These are phyloP conservation scores for Musca domestica DNA, from an alignment of 1,140 invertebrate genomes.

Conservation along the genomic window DNA sequence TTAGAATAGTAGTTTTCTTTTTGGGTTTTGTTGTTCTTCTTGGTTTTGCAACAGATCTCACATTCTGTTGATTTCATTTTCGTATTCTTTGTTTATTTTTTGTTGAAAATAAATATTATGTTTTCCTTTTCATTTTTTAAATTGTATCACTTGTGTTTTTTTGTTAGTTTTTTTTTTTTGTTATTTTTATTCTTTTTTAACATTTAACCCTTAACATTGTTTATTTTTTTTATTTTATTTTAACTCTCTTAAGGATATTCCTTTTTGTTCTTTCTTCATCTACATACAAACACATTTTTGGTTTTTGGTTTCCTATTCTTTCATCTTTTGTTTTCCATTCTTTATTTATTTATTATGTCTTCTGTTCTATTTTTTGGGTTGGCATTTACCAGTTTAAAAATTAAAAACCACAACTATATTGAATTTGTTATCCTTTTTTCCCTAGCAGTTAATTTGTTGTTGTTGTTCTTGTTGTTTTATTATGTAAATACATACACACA, in stretches of 20 bases:
- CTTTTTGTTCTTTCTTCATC: background rate
- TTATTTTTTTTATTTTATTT: background rate
- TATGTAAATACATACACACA: constrained; percentile 6
- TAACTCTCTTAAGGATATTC: background rate
- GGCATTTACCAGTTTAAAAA: background rate
- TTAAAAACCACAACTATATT: background rate
- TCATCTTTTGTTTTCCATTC: background rate
- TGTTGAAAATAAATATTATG: background rate
- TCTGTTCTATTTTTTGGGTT: background rate
- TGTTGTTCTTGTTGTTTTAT: background rate
- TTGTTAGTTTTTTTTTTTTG: background rate
- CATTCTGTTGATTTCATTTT: background rate
- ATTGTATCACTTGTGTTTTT: constrained; percentile 9
- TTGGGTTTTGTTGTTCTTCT: too few relatives aligned
- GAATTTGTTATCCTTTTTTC: constrained; percentile 8
- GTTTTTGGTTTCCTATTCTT: background rate
- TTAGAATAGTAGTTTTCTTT: background rate
- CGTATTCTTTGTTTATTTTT: background rate
- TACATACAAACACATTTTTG: too few relatives aligned
- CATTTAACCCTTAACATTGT: constrained; percentile 1
- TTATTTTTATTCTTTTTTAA: background rate
- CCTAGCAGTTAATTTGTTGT: constrained; percentile 1
- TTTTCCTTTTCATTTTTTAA: constrained; percentile 3
- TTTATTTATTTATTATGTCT: background rate
- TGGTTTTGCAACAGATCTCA: background rate